Evolutionary conservation across 2,797 vertebrate species (phyloP).

Genomic region (Ataeniobius toweri): DNA sequence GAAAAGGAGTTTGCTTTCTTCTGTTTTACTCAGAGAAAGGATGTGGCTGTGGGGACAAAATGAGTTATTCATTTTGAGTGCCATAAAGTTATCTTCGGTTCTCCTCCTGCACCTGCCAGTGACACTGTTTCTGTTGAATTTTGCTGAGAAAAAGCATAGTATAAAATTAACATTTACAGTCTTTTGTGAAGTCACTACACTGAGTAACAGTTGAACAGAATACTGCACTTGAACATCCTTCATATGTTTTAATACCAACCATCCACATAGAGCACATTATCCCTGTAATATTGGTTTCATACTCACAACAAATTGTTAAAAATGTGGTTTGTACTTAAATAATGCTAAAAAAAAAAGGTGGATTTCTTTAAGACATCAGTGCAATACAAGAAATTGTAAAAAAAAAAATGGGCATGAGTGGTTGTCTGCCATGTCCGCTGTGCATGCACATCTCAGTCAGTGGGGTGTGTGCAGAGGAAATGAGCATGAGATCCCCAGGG

Average conservation of each 20-base stretch:
- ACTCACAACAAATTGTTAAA: not conserved
- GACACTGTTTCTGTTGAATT: conserved; percentile 4
- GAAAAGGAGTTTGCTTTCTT: conserved; percentile 19
- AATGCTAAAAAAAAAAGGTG: not conserved
- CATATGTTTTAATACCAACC: conserved; percentile 6
- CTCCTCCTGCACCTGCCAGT: conserved; percentile 7
- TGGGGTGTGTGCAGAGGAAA: conserved; percentile 73
- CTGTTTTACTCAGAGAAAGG: conserved; percentile 3
- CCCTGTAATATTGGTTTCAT: not conserved
- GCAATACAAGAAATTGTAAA: conserved; percentile 46
- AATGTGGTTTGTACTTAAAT: not conserved
- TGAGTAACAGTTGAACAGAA: conserved; percentile 6
- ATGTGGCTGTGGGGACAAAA: conserved; percentile 45
- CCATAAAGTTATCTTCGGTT: not conserved
- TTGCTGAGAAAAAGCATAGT: conserved; percentile 2
- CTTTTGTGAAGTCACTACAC: conserved; percentile 2
- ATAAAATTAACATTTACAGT: conserved; percentile 10
- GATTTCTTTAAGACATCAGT: conserved; percentile 2
- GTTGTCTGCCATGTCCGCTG: conserved; percentile 53
- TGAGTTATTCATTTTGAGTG: not conserved
- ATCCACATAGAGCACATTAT: not conserved
- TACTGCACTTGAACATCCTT: conserved; percentile 17
- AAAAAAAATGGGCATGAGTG: conserved; percentile 22
- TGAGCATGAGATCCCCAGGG: conserved; percentile 73
- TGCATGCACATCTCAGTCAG: conserved; percentile 64